These are phyloP conservation scores for Phrynocephalus forsythii DNA, from an alignment of 2,797 vertebrate genomes.

Conservation along the genomic window DNA sequence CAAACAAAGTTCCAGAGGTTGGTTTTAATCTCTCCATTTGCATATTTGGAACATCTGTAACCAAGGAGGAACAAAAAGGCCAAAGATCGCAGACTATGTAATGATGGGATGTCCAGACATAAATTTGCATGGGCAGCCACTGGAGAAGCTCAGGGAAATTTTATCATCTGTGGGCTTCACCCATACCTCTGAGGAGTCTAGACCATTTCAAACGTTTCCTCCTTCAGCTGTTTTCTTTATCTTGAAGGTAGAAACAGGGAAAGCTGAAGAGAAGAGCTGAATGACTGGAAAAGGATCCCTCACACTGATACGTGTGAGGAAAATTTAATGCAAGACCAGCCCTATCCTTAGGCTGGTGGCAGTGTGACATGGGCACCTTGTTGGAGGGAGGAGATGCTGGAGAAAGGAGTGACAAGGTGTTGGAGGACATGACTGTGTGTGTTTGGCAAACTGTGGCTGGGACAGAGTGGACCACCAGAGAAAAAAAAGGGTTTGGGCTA, in stretches of 20 bases:
- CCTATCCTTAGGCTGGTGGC: neutral
- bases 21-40: neutral
- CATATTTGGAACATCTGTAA: conserved; percentile 20
- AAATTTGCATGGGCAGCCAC: conserved; percentile 9
- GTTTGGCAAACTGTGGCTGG: neutral
- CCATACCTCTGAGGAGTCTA: neutral
- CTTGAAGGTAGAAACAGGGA: neutral
- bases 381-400: neutral
- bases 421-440: neutral
- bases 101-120: neutral
- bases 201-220: conserved; percentile 6
- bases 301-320: neutral
- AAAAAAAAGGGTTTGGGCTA: neutral
- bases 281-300: neutral
- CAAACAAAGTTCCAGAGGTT: neutral
- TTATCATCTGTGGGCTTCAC: neutral
- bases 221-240: neutral
- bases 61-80: neutral
- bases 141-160: neutral
- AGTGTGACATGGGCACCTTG: neutral
- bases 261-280: neutral
- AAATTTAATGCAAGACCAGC: neutral
- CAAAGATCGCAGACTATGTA: conserved; percentile 1
- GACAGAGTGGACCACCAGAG: neutral
- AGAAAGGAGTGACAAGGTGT: neutral